phyloP scores from a whole-genome alignment of 2,888 invertebrate genomes.

The Drosophila bunnanda region DNA sequence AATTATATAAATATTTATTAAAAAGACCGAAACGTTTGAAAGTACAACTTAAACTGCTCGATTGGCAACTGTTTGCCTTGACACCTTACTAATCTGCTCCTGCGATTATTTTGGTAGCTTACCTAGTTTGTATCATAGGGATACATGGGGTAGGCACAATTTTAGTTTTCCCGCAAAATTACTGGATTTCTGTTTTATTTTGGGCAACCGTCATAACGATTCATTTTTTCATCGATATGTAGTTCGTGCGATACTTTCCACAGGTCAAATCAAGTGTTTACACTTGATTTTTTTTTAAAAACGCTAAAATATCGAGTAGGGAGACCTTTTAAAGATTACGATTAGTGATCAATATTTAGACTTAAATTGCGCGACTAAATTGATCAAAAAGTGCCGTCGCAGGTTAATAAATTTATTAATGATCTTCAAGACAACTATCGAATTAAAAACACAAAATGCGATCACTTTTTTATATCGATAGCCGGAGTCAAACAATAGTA shows the following conservation, averaged over 20 bases:
- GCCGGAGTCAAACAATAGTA: background rate
- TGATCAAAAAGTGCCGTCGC: too few species aligned
- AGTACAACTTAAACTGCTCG: background rate
- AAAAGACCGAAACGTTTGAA: background rate
- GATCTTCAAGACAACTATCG: background rate
- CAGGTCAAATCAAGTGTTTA: background rate
- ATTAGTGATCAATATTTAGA: background rate
- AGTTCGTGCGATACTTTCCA: background rate
- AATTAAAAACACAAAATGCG: background rate
- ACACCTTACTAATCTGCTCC: background rate
- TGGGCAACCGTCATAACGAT: background rate
- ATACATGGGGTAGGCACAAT: background rate
- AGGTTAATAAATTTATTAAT: background rate
- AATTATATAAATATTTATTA: constrained; percentile 5
- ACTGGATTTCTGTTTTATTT: constrained; percentile 9
- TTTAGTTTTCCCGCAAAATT: constrained; percentile 14
- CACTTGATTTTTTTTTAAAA: background rate
- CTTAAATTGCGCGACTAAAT: background rate
- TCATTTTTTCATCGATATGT: background rate
- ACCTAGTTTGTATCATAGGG: constrained; percentile 2
- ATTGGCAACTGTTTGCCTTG: background rate
- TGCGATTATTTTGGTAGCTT: background rate
- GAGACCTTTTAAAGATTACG: too few species aligned
- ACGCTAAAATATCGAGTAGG: too few species aligned
- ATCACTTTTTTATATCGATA: constrained; percentile 2